Evolutionary conservation across 2,888 invertebrate species (phyloP), one percentile per base, ranked within the genome.

Genomic region (Andricus curvator): DNA sequence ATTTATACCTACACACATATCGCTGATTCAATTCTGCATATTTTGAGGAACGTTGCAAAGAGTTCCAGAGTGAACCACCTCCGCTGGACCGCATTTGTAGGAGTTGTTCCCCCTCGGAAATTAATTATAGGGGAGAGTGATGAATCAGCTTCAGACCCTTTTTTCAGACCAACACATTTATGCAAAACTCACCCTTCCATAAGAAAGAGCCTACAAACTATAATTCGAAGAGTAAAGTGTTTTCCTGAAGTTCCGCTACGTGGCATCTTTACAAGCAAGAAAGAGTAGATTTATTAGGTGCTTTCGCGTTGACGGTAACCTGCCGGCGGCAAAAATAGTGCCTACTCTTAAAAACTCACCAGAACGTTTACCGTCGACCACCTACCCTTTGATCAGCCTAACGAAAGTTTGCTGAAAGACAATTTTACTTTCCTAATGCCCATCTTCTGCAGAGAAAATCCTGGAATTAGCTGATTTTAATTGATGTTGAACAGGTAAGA

Each of bases 241-340:
- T 80, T 80, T 62, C 66, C 68, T 68, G 25, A 60, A 78, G 80
- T 25, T 80, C 67, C 64, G 76, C 74, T 80, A 66, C 56, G 80
- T 78, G 80, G 85, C 84, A 79, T 70, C 77, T 82, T 81, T 78
- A 78, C 67, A 67, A 66, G 81, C 78, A 86, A 83, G 78, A 85
- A 82, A 76, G n/a, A 64, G 22, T 77, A 80, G 81, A 85, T 86
- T 86, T 87, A 85, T 80, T 78, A 81, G 65, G 80, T 80, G 76
- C 74, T 80, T 29, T 65, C 29, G 67, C 60, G 79, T 70, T 65
- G 80, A 67, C 83, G 78, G 83, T 82, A 84, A 84, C 85, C 83
- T 84, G 79, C 56, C 51, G 64, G 65, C 81, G 56, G 77, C 41
- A 80, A 86, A 83, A 82, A 82, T 81, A 64, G 48, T 44, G 33